A percentile compares a stretch with the other conserved stretches of the same genome.
These are phyloP conservation scores for Tipula vernalis DNA, from an alignment of 2,888 invertebrate species.

Conservation along the genomic window DNA sequence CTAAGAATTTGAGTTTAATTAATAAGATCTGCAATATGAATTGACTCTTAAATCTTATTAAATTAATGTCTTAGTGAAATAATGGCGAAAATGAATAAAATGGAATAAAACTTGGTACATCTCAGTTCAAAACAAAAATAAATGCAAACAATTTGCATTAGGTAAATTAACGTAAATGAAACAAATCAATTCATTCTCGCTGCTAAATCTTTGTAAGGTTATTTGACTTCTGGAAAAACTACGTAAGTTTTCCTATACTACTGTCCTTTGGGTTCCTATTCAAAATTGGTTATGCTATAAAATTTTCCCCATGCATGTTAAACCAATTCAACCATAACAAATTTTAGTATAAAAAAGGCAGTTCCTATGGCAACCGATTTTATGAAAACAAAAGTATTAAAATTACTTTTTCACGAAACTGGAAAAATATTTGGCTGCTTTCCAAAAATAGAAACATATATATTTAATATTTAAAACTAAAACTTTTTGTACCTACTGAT, in stretches of 20 bases:
- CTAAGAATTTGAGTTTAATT: no score
- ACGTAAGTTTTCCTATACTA: not conserved
- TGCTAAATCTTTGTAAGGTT: no score
- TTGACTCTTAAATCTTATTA: no score
- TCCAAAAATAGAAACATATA: not conserved
- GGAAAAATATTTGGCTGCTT: not conserved
- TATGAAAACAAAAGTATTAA: not conserved
- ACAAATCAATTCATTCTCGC: no score
- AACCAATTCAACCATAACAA: not conserved
- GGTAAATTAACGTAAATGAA: no score
- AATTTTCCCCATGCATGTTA: not conserved
- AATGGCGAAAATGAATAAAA: no score
- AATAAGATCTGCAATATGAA: no score
- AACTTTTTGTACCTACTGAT: not conserved
- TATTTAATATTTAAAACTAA: not conserved
- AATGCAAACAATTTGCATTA: no score
- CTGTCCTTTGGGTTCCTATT: not conserved
- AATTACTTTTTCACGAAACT: not conserved
- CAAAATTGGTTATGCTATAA: not conserved
- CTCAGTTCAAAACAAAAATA: no score
- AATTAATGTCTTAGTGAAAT: no score
- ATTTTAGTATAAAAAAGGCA: not conserved
- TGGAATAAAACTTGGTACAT: no score
- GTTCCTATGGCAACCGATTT: not conserved
- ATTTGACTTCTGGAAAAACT: no score